These are phyloP conservation scores for Benthosema pterotum DNA, from an alignment of 2,797 vertebrate genomes.

Conservation along the genomic window DNA sequence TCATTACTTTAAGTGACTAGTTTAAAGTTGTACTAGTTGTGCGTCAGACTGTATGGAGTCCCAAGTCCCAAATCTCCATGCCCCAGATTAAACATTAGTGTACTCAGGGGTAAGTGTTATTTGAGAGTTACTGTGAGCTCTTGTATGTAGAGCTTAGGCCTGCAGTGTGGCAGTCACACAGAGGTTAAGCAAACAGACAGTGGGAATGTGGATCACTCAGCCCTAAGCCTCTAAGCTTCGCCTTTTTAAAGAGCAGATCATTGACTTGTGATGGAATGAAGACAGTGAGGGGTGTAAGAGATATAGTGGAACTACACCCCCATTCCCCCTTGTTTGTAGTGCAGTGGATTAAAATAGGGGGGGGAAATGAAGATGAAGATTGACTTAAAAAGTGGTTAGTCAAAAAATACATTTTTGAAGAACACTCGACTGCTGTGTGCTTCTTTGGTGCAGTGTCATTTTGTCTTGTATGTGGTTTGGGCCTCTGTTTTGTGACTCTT, in stretches of 20 bases:
- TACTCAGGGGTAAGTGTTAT: constrained; percentile 11
- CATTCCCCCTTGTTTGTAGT: constrained; percentile 2
- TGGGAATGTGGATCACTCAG: constrained; percentile 72
- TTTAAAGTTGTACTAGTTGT: no score
- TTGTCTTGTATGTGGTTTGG: no score
- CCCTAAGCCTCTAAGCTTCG: constrained; percentile 73
- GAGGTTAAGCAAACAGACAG: constrained; percentile 76
- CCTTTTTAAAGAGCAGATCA: constrained; percentile 72
- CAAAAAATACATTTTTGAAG: no score
- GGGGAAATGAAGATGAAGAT: no score
- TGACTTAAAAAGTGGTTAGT: no score
- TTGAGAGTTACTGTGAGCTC: constrained; percentile 64
- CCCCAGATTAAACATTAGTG: constrained; percentile 30
- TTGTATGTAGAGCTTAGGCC: constrained; percentile 61
- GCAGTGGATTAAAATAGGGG: no score
- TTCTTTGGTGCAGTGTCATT: no score
- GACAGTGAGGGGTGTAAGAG: constrained; percentile 51
- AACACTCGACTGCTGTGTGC: no score
- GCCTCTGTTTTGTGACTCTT: no score
- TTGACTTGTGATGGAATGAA: constrained; percentile 71
- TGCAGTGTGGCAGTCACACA: constrained; percentile 52
- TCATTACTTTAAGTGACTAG: no score
- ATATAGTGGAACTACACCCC: constrained; percentile 20
- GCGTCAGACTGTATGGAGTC: constrained; percentile 13
- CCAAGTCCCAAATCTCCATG: constrained; percentile 8